Base-by-base conservation (phyloP, 2,888 invertebrate species). In the Meta bourneti region DNA sequence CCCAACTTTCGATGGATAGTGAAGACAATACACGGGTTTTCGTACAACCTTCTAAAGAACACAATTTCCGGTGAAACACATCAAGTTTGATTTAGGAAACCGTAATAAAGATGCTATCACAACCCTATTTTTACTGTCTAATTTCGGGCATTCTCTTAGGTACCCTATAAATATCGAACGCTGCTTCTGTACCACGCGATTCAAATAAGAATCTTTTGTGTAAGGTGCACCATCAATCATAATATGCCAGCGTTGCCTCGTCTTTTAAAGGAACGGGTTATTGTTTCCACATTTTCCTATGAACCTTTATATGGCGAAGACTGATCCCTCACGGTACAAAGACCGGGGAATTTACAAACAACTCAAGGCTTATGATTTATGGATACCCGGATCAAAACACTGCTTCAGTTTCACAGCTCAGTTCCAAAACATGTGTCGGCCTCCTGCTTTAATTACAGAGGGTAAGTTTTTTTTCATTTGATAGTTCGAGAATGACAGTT, bases 401-500 rank as follows among this genome's bases (percentile, higher is more conserved):
- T 51, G 84, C 52, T 78, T 83, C 20, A 51, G 54, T 84, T 84
- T 84, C 75, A 34, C 75, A 61, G 61, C n/a, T 49, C 48, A 48
- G 70, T 13, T 77, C 78, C 61, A 19, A 49, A 69, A 75, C 77
- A 49, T 69, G 69, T 61, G 69, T 85, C 49, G 49, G 34, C 82
- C n/a, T 51, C 71, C 9, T 16, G 34, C 34, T 83, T 83, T 74
- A 83, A 83, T 83, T 83, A 52, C 13, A 34, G 34, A 51, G 74
- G 69, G 52, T 11, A 7, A 69, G 49, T 78, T 49, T 83, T 74
- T 61, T 48, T 74, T 48, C 54, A 13, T 61, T 6, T 48, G 2
- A 7, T 52, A 51, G 19, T 34, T 16, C n/a, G 13, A 70, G 34
- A 78, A 34, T 86, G 78, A 86, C 86, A 86, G 86, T 86, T 86